phyloP scores from a whole-genome alignment of 1,140 invertebrate genomes.

The Brachystomella parvula region DNA sequence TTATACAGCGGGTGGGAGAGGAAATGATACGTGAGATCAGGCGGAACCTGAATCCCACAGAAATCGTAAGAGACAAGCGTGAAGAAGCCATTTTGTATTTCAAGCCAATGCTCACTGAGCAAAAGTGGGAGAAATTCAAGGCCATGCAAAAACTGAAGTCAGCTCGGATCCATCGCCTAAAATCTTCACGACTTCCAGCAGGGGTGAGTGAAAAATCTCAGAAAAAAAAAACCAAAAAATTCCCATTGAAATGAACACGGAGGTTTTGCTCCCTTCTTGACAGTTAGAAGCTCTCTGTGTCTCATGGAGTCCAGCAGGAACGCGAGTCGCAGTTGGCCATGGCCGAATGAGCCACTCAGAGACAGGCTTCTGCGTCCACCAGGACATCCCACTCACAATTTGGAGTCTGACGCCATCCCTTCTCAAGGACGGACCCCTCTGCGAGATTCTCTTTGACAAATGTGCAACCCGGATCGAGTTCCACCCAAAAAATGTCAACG shows the following conservation, averaged over 20 bases:
- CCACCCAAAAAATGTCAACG: constrained; percentile 21
- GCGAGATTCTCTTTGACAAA: constrained; percentile 22
- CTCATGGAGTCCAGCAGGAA: constrained; percentile 29
- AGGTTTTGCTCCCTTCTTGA: not conserved
- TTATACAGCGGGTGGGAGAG: not conserved
- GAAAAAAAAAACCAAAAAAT: not conserved
- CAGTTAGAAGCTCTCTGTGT: constrained; percentile 10
- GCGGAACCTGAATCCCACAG: not conserved
- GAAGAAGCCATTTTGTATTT: not conserved
- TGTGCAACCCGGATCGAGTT: constrained; percentile 31
- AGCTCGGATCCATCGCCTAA: not conserved
- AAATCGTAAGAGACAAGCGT: not conserved
- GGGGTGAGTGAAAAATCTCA: not conserved
- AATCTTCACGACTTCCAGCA: not conserved
- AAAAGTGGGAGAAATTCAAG: not conserved
- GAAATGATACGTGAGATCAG: not conserved
- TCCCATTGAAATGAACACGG: not conserved
- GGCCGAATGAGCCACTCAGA: constrained; percentile 6
- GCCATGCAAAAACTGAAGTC: not conserved
- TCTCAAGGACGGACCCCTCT: constrained; percentile 16
- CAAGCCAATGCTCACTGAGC: not conserved
- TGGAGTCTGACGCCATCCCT: constrained; percentile 27
- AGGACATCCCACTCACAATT: constrained; percentile 21
- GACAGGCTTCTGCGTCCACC: constrained; percentile 30
- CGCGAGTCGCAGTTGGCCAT: constrained; percentile 34